Percentiles rank a stretch among this genome's conserved stretches.
Evolutionary conservation across 2,888 invertebrate genomes (phyloP).

Genomic region (Danaus chrysippus): DNA sequence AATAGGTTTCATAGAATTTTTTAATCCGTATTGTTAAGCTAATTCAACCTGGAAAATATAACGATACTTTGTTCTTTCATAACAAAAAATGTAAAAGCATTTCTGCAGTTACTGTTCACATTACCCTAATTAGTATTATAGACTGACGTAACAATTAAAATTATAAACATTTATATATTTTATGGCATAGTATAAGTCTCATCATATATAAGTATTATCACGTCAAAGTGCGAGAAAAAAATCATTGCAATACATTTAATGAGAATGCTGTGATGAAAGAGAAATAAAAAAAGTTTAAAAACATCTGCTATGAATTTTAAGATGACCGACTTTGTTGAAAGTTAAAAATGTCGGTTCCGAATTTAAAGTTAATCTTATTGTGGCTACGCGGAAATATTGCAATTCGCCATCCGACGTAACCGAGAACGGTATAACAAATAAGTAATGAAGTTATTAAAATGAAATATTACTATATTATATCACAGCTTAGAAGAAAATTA

Average conservation of each 20-base stretch:
- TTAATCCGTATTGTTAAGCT: no score
- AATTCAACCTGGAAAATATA: no score
- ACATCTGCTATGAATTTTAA: slow-evolving; percentile 19
- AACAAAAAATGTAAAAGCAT: not conserved
- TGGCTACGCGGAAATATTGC: slow-evolving; percentile 4
- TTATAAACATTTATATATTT: no score
- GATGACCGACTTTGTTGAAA: slow-evolving; percentile 2
- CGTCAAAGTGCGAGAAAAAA: no score
- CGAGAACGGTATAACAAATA: not conserved
- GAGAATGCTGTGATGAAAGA: not conserved
- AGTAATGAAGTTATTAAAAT: not conserved
- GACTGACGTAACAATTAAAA: not conserved
- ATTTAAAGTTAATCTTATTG: slow-evolving; percentile 7
- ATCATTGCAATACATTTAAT: not conserved
- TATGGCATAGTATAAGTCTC: no score
- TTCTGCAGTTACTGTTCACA: not conserved
- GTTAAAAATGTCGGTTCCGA: slow-evolving; percentile 3
- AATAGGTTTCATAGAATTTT: no score
- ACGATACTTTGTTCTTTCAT: no score
- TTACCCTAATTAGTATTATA: slow-evolving; percentile 5
- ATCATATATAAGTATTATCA: no score
- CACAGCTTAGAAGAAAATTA: not conserved
- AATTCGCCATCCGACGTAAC: not conserved
- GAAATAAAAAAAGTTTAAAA: slow-evolving; percentile 18
- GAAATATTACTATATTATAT: no score